Evolutionary conservation across 2,888 invertebrate species (phyloP), one percentile per base, ranked within the genome.

Genomic region (Eulithis prunata): DNA sequence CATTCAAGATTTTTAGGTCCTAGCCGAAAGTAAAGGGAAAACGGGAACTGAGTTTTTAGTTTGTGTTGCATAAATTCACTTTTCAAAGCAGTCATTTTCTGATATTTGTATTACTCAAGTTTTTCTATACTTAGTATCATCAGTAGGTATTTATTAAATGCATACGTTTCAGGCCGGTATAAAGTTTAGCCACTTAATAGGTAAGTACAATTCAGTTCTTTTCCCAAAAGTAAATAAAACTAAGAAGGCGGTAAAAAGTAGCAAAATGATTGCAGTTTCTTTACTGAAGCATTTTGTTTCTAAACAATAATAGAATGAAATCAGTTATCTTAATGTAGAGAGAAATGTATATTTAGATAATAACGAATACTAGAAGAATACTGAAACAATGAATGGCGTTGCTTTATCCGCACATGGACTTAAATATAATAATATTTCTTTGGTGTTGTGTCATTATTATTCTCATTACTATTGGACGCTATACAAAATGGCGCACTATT

Each of bases 381-480:
- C 91, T 89, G 90, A 88, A 89, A 83, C 78, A 83, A 71, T 88
- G 83, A 84, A 88, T 87, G 89, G 89, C 88, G 82, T 86, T 81
- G 83, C 80, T 81, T 81, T 83, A 78, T 82, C 85, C 86, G 85
- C 84, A 80, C 80, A 78, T 86, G 84, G 82, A 88, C 89, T 89
- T 88, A 59, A 43, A 55, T 55, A 82, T 59, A 83, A 82, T 86
- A 84, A 84, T 87, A 89, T 87, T 87, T 92, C 92, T 92, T 92
- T 92, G 92, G 92, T 92, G 91, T 90, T 89, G 87, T 90, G 89
- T 90, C 87, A 87, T 88, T 86, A 52, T 41, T 41, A 64, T 59
- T 80, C 71, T 75, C 87, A 84, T 84, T 87, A 80, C 86, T 88
- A 88, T 88, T 88, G 92, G 91, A 91, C 91, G 91, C 88, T 89